A percentile compares a stretch with the other conserved stretches of the same genome.
Conservation (phyloP, 1,140 invertebrate species). For the Drosophila equinoxialis region DNA sequence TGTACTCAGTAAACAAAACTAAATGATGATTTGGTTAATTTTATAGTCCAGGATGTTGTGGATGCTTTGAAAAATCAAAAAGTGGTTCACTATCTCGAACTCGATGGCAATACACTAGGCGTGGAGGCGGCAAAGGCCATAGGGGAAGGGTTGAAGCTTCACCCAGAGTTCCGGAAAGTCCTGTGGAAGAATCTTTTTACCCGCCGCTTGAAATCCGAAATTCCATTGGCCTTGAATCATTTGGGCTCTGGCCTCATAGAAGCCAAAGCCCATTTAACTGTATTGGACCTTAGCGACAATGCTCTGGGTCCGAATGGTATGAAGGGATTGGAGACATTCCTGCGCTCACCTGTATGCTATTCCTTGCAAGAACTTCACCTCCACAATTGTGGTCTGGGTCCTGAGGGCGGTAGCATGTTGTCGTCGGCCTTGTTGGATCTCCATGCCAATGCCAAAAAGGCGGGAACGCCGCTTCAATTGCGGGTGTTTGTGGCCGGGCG, state of each 20-base stretch:
- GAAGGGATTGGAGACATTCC: slow-evolving; percentile 92
- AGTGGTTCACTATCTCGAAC: slow-evolving; percentile 85
- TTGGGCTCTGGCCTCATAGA: slow-evolving; percentile 92
- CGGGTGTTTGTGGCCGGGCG: slow-evolving; percentile 96
- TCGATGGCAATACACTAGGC: slow-evolving; percentile 97
- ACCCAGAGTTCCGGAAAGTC: slow-evolving; percentile 91
- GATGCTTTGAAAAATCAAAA: slow-evolving; percentile 55
- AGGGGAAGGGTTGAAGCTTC: slow-evolving; percentile 89
- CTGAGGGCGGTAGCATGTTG: slow-evolving; percentile 93
- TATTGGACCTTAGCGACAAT: slow-evolving; percentile 98
- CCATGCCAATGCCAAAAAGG: slow-evolving; percentile 86
- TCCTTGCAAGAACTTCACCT: slow-evolving; percentile 90
- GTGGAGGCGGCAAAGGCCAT: slow-evolving; percentile 93
- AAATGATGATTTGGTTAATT: not conserved
- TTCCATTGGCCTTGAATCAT: slow-evolving; percentile 90
- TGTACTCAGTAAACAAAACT: not conserved
- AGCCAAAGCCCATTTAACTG: slow-evolving; percentile 90
- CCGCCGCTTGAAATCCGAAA: slow-evolving; percentile 96
- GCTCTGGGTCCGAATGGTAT: slow-evolving; percentile 98
- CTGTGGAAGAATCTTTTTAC: slow-evolving; percentile 99
- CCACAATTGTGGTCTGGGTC: slow-evolving; percentile 98
- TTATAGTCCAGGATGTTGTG: slow-evolving; percentile 66
- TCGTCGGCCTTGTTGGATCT: slow-evolving; percentile 91
- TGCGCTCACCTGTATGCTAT: slow-evolving; percentile 93
- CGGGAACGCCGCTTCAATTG: slow-evolving; percentile 87